Percentiles rank a stretch among this genome's conserved stretches.
phyloP scores from a whole-genome alignment of 2,113 vertebrate genomes.

The Mormyrus lacerda region DNA sequence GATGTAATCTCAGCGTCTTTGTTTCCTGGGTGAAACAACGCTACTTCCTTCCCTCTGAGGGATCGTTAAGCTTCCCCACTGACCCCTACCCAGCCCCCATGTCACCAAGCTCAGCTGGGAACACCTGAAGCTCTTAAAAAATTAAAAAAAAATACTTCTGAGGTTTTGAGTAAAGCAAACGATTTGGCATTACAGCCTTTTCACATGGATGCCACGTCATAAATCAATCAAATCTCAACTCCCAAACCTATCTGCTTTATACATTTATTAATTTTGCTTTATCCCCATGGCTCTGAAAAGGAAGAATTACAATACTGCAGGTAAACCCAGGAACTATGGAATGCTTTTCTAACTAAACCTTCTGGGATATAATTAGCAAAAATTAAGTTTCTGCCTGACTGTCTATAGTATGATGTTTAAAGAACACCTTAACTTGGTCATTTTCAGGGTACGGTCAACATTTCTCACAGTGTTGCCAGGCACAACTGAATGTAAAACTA shows the following conservation, averaged over 20 bases:
- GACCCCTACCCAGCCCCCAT: neutral
- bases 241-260: neutral
- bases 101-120: neutral
- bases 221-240: neutral
- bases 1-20: neutral
- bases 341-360: conserved; percentile 64
- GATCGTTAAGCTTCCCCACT: neutral
- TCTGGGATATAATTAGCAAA: conserved; percentile 69
- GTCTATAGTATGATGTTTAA: conserved; percentile 62
- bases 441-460: neutral
- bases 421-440: neutral
- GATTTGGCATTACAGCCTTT: neutral
- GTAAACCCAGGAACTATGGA: conserved; percentile 66
- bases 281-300: conserved; percentile 35
- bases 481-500: neutral
- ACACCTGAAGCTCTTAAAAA: neutral
- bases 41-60: neutral
- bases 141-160: neutral
- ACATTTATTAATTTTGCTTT: neutral
- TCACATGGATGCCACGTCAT: neutral
- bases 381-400: conserved; percentile 73
- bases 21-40: neutral
- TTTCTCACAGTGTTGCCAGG: neutral
- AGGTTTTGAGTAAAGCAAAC: neutral
- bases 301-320: conserved; percentile 65